Conservation (phyloP, 2,113 vertebrate species). For the Hypanus sabinus region DNA sequence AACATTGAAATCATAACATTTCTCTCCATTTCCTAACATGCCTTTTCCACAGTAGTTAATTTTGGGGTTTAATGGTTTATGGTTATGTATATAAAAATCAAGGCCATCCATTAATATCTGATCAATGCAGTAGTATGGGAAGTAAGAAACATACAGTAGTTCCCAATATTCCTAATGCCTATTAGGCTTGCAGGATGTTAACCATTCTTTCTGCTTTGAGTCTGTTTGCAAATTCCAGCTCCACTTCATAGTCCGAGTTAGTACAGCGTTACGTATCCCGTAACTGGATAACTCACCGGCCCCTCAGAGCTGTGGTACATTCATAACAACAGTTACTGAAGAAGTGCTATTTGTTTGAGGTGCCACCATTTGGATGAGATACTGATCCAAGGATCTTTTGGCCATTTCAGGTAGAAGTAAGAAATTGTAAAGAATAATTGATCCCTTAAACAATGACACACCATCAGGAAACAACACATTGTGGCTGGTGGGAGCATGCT, state of each 20-base stretch:
- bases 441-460: neutral
- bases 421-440: neutral
- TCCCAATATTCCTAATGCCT: neutral
- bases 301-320: too few relatives aligned
- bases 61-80: neutral
- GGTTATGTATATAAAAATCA: neutral
- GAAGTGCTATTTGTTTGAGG: neutral
- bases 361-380: neutral
- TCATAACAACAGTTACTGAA: neutral
- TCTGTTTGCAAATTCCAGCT: neutral
- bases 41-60: neutral
- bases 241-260: neutral
- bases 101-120: neutral
- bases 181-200: neutral
- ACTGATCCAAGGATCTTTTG: neutral
- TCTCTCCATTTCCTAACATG: neutral
- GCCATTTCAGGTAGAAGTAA: neutral
- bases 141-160: neutral
- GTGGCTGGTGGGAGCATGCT: neutral
- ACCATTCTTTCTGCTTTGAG: neutral
- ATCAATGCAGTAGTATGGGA: too few relatives aligned
- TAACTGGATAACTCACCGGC: too few relatives aligned
- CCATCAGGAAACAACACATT: neutral
- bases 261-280: too few relatives aligned
- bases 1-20: neutral